phyloP scores from a whole-genome alignment of 2,113 vertebrate species.

The Nannobrachium achirus region DNA sequence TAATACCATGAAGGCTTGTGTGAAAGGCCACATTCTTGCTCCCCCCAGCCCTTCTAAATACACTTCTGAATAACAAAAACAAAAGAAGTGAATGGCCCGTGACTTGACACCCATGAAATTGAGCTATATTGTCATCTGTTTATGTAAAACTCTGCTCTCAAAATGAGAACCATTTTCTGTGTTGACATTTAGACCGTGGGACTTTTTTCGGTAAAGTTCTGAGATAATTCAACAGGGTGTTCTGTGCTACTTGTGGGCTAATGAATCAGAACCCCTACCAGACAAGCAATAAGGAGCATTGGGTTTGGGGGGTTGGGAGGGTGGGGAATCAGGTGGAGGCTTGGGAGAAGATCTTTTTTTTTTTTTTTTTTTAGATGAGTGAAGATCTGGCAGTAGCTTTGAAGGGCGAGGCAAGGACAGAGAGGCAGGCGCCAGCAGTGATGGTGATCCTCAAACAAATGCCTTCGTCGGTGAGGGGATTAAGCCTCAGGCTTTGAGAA shows the following conservation, averaged over 20 bases:
- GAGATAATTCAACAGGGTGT: constrained; percentile 3
- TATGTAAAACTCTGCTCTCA: background rate
- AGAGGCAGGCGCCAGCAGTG: constrained; percentile 47
- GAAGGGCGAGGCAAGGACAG: constrained; percentile 73
- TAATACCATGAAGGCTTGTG: constrained; percentile 15
- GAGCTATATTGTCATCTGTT: background rate
- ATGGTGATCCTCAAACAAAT: constrained; percentile 72
- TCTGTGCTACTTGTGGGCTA: background rate
- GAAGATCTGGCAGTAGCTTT: constrained; percentile 68
- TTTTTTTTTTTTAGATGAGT: constrained; percentile 54
- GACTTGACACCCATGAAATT: constrained; percentile 2
- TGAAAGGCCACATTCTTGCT: constrained; percentile 26
- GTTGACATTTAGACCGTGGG: constrained; percentile 21
- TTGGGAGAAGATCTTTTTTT: constrained; percentile 5
- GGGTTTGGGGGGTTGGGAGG: constrained; percentile 7
- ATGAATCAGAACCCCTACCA: constrained; percentile 14
- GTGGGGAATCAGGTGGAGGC: constrained; percentile 7
- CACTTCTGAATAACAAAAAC: background rate
- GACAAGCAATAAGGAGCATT: constrained; percentile 24
- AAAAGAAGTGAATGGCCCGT: background rate
- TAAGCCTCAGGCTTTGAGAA: constrained; percentile 71
- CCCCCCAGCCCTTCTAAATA: background rate
- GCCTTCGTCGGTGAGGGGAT: constrained; percentile 66
- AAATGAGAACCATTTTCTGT: background rate
- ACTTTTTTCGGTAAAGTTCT: background rate